Evolutionary conservation across 2,888 invertebrate species (phyloP).

Genomic region (Poecilus cupreus): DNA sequence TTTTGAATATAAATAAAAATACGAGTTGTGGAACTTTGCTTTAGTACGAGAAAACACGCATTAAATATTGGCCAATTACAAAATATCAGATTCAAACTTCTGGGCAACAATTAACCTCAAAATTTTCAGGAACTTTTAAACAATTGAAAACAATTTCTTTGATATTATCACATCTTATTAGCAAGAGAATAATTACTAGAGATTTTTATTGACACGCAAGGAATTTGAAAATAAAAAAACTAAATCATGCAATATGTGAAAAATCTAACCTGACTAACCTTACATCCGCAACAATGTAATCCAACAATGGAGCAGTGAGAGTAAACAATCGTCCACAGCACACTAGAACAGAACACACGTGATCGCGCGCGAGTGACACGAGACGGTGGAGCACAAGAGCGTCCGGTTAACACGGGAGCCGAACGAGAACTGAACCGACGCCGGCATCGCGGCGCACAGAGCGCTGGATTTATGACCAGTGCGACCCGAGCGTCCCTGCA

Average conservation of each 20-base stretch:
- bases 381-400: background rate
- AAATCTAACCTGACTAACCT: background rate
- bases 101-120: background rate
- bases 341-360: constrained; percentile 10
- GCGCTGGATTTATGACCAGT: constrained; percentile 9
- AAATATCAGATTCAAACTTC: background rate
- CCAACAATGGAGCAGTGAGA: background rate
- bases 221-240: background rate
- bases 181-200: no score
- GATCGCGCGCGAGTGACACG: background rate
- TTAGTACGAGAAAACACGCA: no score
- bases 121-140: background rate
- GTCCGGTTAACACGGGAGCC: background rate
- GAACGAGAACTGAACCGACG: constrained; percentile 11
- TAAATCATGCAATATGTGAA: background rate
- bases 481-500: constrained; percentile 13
- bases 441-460: background rate
- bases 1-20: no score
- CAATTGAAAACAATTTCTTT: background rate
- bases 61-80: no score
- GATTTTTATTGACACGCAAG: background rate
- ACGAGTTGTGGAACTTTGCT: no score
- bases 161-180: background rate
- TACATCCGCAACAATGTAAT: background rate
- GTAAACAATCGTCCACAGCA: constrained; percentile 5